Percentiles rank a stretch among this genome's conserved stretches.
These are phyloP conservation scores for Eidolon helvum DNA, from an alignment of 2,113 vertebrate genomes.

Conservation along the genomic window DNA sequence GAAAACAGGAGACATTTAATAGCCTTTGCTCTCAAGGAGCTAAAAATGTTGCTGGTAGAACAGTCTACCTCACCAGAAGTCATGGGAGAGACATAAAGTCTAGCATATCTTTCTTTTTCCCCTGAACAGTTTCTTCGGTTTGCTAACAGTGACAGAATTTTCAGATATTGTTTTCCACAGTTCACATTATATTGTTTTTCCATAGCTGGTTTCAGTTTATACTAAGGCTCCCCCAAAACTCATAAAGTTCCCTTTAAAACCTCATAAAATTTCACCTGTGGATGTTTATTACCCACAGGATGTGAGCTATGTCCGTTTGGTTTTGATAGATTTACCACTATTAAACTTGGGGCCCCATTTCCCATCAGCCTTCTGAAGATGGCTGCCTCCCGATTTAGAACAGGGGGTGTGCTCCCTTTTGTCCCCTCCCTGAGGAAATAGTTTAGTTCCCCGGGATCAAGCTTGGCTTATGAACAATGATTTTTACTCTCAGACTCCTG, in stretches of 20 bases:
- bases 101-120: not conserved
- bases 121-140: constrained; percentile 19
- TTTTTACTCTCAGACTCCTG: not conserved
- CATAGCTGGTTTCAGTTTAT: constrained; percentile 83
- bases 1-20: not conserved
- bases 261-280: constrained; percentile 86
- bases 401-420: constrained; percentile 24
- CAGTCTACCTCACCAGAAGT: not conserved
- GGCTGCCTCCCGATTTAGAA: constrained; percentile 65
- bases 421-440: not conserved
- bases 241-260: constrained; percentile 85
- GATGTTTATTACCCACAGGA: constrained; percentile 84
- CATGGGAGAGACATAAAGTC: not conserved
- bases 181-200: constrained; percentile 84
- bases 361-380: constrained; percentile 63
- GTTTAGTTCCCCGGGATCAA: not conserved
- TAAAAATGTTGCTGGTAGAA: not conserved
- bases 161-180: constrained; percentile 76
- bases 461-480: not conserved
- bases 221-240: constrained; percentile 81
- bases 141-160: constrained; percentile 74
- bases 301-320: constrained; percentile 80
- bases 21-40: not conserved
- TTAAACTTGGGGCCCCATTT: constrained; percentile 71
- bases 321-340: constrained; percentile 82